Conservation (phyloP, 2,113 vertebrate genomes). For the Numenius arquata region DNA sequence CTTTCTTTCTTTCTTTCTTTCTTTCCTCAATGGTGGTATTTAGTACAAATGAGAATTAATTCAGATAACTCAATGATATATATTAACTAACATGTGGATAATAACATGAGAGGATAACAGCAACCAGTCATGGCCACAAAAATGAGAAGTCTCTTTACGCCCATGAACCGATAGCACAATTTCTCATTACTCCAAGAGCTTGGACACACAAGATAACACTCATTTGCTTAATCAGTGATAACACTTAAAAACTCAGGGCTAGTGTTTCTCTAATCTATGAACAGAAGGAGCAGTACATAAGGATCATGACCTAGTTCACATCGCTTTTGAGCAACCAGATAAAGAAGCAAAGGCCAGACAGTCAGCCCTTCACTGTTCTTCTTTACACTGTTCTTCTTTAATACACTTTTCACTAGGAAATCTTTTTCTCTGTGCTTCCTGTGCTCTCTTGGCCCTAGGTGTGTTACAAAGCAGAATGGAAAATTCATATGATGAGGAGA, state of each 20-base stretch:
- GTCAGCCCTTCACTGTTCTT: background rate
- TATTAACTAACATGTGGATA: background rate
- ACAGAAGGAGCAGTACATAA: background rate
- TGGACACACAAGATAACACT: background rate
- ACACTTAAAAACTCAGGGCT: background rate
- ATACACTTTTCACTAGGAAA: background rate
- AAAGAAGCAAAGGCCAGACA: background rate
- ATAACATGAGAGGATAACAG: background rate
- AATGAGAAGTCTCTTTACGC: background rate
- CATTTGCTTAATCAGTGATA: background rate
- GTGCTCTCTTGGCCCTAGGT: slow-evolving; percentile 4
- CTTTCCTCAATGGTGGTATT: background rate
- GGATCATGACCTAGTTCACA: background rate
- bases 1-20: background rate
- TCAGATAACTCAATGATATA: background rate
- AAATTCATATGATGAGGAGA: background rate
- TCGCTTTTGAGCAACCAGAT: background rate
- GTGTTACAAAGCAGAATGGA: slow-evolving; percentile 3
- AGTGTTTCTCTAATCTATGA: background rate
- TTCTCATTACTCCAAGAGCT: background rate
- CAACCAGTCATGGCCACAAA: background rate
- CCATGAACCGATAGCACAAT: background rate
- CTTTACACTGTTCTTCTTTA: background rate
- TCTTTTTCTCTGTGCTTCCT: background rate
- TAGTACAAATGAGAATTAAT: background rate